Evolutionary conservation across 2,888 invertebrate species (phyloP).

Genomic region (Drosophila rellima): DNA sequence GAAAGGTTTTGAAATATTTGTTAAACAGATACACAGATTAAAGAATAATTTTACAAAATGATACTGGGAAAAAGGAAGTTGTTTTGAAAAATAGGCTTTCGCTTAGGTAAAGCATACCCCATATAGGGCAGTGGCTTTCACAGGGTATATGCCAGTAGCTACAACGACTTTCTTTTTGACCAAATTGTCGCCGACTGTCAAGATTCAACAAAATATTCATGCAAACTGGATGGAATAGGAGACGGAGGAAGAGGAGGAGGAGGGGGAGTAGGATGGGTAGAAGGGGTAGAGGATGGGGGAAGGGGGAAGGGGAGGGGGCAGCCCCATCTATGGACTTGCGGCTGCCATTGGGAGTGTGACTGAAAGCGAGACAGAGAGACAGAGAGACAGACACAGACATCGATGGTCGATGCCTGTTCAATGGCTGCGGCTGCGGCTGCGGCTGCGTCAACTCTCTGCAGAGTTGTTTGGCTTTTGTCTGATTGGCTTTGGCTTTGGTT

Average conservation of each 20-base stretch:
- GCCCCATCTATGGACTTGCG: conserved; percentile 49
- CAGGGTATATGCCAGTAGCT: conserved; percentile 37
- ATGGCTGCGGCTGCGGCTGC: conserved; percentile 4
- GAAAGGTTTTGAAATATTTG: no score
- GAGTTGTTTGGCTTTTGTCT: conserved; percentile 59
- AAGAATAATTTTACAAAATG: no score
- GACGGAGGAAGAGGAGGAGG: conserved; percentile 6
- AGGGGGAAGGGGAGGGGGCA: neutral
- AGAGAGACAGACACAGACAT: conserved; percentile 17
- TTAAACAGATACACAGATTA: no score
- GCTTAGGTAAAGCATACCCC: neutral
- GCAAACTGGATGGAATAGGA: conserved; percentile 9
- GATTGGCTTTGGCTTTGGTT: conserved; percentile 69
- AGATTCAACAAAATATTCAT: conserved; percentile 59
- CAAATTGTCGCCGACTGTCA: conserved; percentile 68
- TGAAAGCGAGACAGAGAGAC: neutral
- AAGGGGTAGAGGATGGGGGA: conserved; percentile 7
- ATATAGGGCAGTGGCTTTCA: neutral
- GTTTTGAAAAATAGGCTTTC: neutral
- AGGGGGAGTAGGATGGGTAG: no score
- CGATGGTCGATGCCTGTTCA: conserved; percentile 23
- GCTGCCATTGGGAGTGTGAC: conserved; percentile 13
- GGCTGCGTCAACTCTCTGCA: conserved; percentile 32
- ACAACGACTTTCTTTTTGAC: conserved; percentile 76
- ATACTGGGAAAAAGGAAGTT: no score